Percentiles rank a stretch among this genome's conserved stretches.
These are phyloP conservation scores for Acanthacorydalis orientalis DNA, from an alignment of 2,888 invertebrate genomes.

Conservation along the genomic window DNA sequence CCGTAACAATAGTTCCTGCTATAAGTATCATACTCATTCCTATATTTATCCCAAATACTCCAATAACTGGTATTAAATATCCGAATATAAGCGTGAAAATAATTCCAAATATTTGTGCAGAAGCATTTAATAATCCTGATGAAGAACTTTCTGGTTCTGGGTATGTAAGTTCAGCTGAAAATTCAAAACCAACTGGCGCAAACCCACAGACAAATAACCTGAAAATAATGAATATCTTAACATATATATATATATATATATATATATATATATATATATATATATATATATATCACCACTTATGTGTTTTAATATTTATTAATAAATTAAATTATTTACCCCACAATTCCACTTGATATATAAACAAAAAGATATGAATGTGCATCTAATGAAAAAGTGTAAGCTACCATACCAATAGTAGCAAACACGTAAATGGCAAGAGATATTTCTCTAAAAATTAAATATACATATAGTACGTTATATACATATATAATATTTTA, in stretches of 20 bases:
- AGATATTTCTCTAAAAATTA: constrained; percentile 12
- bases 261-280: background rate
- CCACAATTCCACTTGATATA: constrained; percentile 11
- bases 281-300: background rate
- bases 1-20: constrained; percentile 8
- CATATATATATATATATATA: background rate
- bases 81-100: constrained; percentile 11
- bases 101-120: constrained; percentile 16
- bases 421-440: constrained; percentile 12
- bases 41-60: constrained; percentile 10
- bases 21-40: constrained; percentile 8
- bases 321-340: constrained; percentile 10
- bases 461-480: background rate
- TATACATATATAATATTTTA: background rate
- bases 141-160: constrained; percentile 18
- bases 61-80: constrained; percentile 6
- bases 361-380: constrained; percentile 11
- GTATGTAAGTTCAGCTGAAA: constrained; percentile 17
- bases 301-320: too few species aligned
- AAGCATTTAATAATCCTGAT: constrained; percentile 15
- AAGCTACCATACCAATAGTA: constrained; percentile 11
- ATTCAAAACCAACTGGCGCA: constrained; percentile 16
- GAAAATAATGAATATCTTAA: constrained; percentile 1
- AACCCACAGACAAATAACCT: constrained; percentile 17
- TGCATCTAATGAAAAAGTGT: constrained; percentile 12